A percentile compares a stretch with the other conserved stretches of the same genome.
Evolutionary conservation across 2,797 vertebrate species (phyloP).

Genomic region (Alectoris magna): DNA sequence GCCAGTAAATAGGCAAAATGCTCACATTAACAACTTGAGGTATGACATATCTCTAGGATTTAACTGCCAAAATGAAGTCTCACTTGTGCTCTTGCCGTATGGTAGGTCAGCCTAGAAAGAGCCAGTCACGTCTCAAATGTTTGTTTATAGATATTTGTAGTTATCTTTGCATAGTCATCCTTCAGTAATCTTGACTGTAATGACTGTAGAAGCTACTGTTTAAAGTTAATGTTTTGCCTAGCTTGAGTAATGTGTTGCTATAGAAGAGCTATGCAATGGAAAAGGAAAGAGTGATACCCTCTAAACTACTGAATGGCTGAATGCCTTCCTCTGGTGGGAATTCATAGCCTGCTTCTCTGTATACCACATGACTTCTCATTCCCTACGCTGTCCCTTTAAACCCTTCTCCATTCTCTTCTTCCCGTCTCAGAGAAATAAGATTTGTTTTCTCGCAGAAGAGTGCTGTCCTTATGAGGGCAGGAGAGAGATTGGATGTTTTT

Average conservation of each 20-base stretch:
- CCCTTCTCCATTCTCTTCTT: not conserved
- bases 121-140: constrained; percentile 6
- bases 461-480: not conserved
- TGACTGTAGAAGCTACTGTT: constrained; percentile 26
- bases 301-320: not conserved
- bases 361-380: not conserved
- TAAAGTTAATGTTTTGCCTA: constrained; percentile 21
- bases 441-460: not conserved
- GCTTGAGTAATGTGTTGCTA: not conserved
- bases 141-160: constrained; percentile 39
- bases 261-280: not conserved
- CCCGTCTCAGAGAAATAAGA: not conserved
- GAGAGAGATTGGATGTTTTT: not conserved
- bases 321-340: not conserved
- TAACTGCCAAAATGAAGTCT: not conserved
- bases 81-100: constrained; percentile 3
- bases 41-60: constrained; percentile 17
- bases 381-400: not conserved
- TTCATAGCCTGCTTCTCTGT: not conserved
- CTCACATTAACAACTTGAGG: constrained; percentile 10
- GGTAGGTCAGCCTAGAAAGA: constrained; percentile 24
- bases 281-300: not conserved
- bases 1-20: constrained; percentile 35
- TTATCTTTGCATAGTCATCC: constrained; percentile 53
- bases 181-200: constrained; percentile 7